Evolutionary conservation across 1,140 invertebrate genomes (phyloP).

Genomic region (Penaeus chinensis): DNA sequence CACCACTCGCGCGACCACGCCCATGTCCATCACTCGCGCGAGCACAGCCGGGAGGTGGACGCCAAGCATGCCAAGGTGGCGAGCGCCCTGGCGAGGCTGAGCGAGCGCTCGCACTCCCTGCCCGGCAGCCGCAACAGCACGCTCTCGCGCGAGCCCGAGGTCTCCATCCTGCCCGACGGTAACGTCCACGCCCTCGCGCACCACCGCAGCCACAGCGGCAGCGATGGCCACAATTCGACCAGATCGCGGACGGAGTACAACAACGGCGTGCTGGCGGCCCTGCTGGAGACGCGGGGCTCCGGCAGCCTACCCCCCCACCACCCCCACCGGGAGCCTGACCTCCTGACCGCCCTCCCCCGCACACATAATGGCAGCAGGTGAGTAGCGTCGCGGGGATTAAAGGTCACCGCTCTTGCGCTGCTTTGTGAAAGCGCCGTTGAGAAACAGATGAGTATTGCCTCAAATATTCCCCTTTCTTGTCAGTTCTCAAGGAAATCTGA

Average conservation of each 20-base stretch:
- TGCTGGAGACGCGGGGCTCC: constrained; percentile 32
- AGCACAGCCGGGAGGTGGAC: not conserved
- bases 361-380: constrained; percentile 32
- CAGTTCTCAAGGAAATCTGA: too few species aligned
- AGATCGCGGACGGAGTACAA: constrained; percentile 30
- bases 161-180: constrained; percentile 28
- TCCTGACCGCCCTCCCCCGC: constrained; percentile 36
- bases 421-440: too few species aligned
- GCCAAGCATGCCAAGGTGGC: constrained; percentile 6
- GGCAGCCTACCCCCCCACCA: constrained; percentile 22
- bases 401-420: too few species aligned
- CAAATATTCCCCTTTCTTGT: too few species aligned
- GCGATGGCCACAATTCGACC: not conserved
- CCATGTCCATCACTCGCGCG: constrained; percentile 23
- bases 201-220: not conserved
- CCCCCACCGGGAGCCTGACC: constrained; percentile 36
- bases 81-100: constrained; percentile 26
- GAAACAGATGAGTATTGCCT: too few species aligned
- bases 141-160: constrained; percentile 18
- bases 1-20: constrained; percentile 8
- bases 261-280: constrained; percentile 38
- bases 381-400: not conserved
- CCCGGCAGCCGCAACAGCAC: constrained; percentile 29
- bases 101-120: constrained; percentile 35
- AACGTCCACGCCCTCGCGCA: constrained; percentile 2